Base-by-base conservation (phyloP, 2,888 invertebrate genomes). In the Ernsta delagoae region DNA sequence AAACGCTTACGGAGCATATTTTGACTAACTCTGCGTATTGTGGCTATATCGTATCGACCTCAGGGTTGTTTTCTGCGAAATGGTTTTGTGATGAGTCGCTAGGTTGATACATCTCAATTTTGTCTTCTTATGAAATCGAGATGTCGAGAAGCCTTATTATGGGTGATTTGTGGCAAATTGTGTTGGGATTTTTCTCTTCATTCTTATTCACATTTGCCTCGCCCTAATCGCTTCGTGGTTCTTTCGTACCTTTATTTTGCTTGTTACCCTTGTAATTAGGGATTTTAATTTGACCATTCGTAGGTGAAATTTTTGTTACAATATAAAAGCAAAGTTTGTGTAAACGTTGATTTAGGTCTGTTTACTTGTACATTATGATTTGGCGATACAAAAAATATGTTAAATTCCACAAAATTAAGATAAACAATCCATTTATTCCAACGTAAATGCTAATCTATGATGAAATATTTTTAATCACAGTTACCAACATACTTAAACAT, bases 1-100 rank as follows among this genome's bases (percentile, higher is more conserved):
- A 70, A 73, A 66, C 71, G 72, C 63, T 62, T 69, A 50, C 34
- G 3, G 57, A 63, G 68, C 68, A 53, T 68, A 62, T 68, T 68
- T 69, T 50, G 45, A 39, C 61, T 62, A 57, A 62, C 68, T 50
- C 50, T 45, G 48, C 62, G 48, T 56, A 45, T 68, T 61, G n/a
- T n/a, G n/a, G n/a, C n/a, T n/a, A n/a, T n/a, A n/a, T n/a, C n/a
- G n/a, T n/a, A n/a, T n/a, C n/a, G n/a, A n/a, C n/a, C n/a, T n/a
- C n/a, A n/a, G n/a, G n/a, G n/a, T n/a, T n/a, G n/a, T n/a, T n/a
- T n/a, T n/a, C n/a, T n/a, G n/a, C n/a, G n/a, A n/a, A n/a, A 69
- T 12, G 50, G 34, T 36, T 48, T 68, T 68, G 36, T 48, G 67
- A 54, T 67, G 68, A 68, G 53, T 41, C 53, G 50, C 36, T 31